phyloP scores from a whole-genome alignment of 2,888 invertebrate genomes.

The Chloroclysta siterata region DNA sequence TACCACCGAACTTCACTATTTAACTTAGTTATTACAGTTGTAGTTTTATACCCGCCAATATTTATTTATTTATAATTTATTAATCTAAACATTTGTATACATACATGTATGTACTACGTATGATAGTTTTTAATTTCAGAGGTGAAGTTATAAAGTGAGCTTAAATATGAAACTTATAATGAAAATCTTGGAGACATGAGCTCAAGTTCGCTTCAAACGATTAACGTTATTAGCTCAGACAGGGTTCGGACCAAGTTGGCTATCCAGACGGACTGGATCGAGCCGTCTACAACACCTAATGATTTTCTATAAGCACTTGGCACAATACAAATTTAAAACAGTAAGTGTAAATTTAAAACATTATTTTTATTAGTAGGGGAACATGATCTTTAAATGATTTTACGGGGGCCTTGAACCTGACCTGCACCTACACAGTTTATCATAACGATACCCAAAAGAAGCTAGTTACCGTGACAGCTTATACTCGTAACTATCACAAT shows the following conservation, averaged over 20 bases:
- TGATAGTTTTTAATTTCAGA: not conserved
- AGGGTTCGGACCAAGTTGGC: constrained; percentile 15
- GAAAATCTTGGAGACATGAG: constrained; percentile 18
- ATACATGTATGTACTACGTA: not conserved
- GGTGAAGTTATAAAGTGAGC: constrained; percentile 3
- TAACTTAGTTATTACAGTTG: no score
- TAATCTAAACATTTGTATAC: no score
- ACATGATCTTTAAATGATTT: no score
- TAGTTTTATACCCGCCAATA: no score
- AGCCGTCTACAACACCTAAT: constrained; percentile 25
- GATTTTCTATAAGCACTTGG: constrained; percentile 21
- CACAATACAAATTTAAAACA: constrained; percentile 2
- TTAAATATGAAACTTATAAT: constrained; percentile 10
- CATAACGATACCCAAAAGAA: no score
- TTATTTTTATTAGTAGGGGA: no score
- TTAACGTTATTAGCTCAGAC: constrained; percentile 16
- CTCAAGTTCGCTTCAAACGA: constrained; percentile 16
- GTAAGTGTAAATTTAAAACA: not conserved
- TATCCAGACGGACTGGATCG: constrained; percentile 14
- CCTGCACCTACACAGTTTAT: no score
- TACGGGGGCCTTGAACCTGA: no score
- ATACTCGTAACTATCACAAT: no score
- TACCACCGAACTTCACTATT: no score
- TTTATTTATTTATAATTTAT: no score
- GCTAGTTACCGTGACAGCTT: no score